Evolutionary conservation across 1,140 invertebrate genomes (phyloP), one percentile per base, ranked within the genome.

Genomic region (Papilio polytes): DNA sequence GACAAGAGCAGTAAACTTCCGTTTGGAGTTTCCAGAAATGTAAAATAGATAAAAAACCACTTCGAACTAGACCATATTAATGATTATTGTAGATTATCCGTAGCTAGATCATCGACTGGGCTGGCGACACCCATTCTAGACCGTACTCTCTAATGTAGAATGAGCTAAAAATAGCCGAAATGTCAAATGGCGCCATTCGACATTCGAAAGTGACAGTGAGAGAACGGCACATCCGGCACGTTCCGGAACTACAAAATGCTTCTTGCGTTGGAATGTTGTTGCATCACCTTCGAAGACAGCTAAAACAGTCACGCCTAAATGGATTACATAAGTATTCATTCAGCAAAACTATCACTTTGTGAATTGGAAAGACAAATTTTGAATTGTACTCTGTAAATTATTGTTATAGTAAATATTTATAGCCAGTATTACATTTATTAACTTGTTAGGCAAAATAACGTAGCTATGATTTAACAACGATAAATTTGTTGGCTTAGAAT

Each of bases 181-280:
- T 70, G 63, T 70, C 63, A 31, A 70, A 70, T 70, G 44, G 46
- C 22, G 76, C 59, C 51, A 48, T 84, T 76, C 80, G 80, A 73
- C 36, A 83, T 85, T 89, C 87, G 90, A 91, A 90, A 90, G 88
- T 88, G 86, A 87, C 80, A 83, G 84, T 77, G 74, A 80, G 63
- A 41, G 63, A 70, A 70, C 59, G 79, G 84, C 80, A 91, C 87
- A 91, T 92, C 89, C 90, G 90, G 87, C 85, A 84, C 78, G 81
- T 87, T 82, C 87, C 91, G 91, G 91, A 92, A 91, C 89, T 87
- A 79, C 85, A 66, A 48, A 59, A 80, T 80, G 79, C 83, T 85
- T 82, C 81, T 56, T 78, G 84, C 85, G 80, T 77, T 79, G 83
- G 84, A 83, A 86, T 85, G 82, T 78, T 72, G 80, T 92, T 92